Base-by-base conservation (phyloP, 2,888 invertebrate genomes). In the Cybosia mesomella region DNA sequence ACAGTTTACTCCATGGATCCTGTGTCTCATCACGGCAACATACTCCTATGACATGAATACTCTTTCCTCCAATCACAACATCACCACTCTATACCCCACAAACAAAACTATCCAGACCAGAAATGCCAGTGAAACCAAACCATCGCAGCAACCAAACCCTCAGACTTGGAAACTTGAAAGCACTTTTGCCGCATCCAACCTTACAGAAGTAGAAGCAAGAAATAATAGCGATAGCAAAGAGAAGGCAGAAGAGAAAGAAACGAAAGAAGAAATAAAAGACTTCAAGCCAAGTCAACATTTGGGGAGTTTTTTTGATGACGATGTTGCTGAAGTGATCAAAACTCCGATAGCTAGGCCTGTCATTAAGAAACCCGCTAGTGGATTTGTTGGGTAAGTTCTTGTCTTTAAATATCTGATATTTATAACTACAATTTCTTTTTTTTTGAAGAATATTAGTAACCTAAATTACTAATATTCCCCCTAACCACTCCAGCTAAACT, bases 281-380 rank as follows among this genome's bases (percentile, higher is more conserved):
- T 96, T 96, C 72, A 92, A 89, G 64, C 96, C 96, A 2, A 96
- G 96, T 81, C 95, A 92, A 13, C 95, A 93, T 77, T 74, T 96
- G 39, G 95, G 93, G 21, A 90, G 87, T 53, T 91, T 91, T 73
- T 92, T 92, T 73, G 96, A 95, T 76, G 89, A 92, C 71, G 92
- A 94, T 75, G 77, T 24, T n/a, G 76, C 82, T 49, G 74, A 77
- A 58, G 8, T 82, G 9, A 81, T 81, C 3, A 79, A 71, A 54
- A 71, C 61, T 8, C 81, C 81, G 5, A 67, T 66, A 2, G 54
- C 64, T 58, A 68, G 64, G 2, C 86, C 88, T 0, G 70, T 84
- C 22, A 63, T 72, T 9, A 86, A 85, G 68, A 88, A 85, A 53
- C 88, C 91, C 0, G 77, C 85, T 2, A 70, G 83, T 43, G 84